These are phyloP conservation scores for Acanthurus leucopareius DNA, from an alignment of 2,797 vertebrate species.

Conservation along the genomic window DNA sequence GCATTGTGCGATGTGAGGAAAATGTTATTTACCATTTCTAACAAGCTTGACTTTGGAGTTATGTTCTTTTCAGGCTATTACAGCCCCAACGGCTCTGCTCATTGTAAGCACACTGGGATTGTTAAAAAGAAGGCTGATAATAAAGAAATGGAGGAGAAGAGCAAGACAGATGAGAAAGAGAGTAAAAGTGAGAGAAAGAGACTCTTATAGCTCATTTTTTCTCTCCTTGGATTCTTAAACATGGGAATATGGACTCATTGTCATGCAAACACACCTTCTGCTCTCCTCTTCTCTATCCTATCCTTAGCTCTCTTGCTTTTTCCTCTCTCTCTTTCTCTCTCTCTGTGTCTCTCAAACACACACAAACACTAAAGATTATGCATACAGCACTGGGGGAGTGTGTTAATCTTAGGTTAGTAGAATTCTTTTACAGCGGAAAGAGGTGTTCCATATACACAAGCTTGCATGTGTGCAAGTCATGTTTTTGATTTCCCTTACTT, in stretches of 20 bases:
- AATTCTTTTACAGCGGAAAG: constrained; percentile 43
- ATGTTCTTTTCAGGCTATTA: constrained; percentile 68
- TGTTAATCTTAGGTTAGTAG: constrained; percentile 63
- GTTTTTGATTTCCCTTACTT: constrained; percentile 27
- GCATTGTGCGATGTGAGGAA: constrained; percentile 59
- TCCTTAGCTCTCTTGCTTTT: constrained; percentile 19
- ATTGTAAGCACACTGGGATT: constrained; percentile 53
- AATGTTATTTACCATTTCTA: constrained; percentile 76
- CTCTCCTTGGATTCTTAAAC: constrained; percentile 50
- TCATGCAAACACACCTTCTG: constrained; percentile 71
- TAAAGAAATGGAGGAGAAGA: constrained; percentile 37
- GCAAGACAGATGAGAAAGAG: constrained; percentile 37
- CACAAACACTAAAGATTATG: constrained; percentile 48
- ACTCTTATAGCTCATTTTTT: constrained; percentile 34
- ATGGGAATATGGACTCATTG: constrained; percentile 71
- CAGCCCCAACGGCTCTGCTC: constrained; percentile 49
- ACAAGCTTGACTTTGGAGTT: constrained; percentile 69
- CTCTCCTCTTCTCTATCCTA: constrained; percentile 31
- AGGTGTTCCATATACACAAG: constrained; percentile 21
- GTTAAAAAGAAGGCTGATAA: constrained; percentile 49
- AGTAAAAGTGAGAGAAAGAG: constrained; percentile 39
- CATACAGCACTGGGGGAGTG: constrained; percentile 44
- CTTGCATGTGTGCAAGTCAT: neutral
- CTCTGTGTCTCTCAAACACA: constrained; percentile 22
- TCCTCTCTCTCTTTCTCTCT: constrained; percentile 2